These are phyloP conservation scores for Seriola dumerili DNA, from an alignment of 2,113 vertebrate genomes.

Conservation along the genomic window DNA sequence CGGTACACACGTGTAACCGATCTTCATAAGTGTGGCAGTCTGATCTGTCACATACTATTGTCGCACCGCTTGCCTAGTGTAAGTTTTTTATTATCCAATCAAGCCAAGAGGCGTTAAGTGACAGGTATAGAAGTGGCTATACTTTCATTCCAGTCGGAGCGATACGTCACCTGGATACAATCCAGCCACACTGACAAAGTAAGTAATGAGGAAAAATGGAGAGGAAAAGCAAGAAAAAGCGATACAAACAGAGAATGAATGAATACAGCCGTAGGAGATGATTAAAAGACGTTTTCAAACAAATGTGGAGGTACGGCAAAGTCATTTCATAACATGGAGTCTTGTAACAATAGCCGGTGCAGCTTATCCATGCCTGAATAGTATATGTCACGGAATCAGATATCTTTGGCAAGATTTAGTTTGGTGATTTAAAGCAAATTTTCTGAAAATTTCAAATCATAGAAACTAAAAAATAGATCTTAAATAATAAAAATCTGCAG, in stretches of 20 bases:
- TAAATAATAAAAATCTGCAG: not conserved
- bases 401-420: not conserved
- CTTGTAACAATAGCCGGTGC: not conserved
- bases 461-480: not conserved
- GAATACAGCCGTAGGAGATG: slow-evolving; percentile 4
- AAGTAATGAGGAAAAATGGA: slow-evolving; percentile 38
- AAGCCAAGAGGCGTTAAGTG: slow-evolving; percentile 46
- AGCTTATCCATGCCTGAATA: not conserved
- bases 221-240: slow-evolving; percentile 3
- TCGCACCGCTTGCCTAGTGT: slow-evolving; percentile 13
- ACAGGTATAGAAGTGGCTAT: slow-evolving; percentile 34
- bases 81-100: slow-evolving; percentile 48
- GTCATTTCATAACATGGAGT: slow-evolving; percentile 8
- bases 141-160: slow-evolving; percentile 29
- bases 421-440: not conserved
- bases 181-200: slow-evolving; percentile 6
- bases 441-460: not conserved
- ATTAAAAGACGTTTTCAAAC: slow-evolving; percentile 22
- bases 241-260: not conserved
- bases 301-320: slow-evolving; percentile 6
- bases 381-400: not conserved
- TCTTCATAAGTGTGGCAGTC: slow-evolving; percentile 48
- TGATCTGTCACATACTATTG: slow-evolving; percentile 52
- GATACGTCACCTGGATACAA: slow-evolving; percentile 32
- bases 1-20: slow-evolving; percentile 20